phyloP scores from a whole-genome alignment of 2,888 invertebrate species.

The Drosophila birchii region DNA sequence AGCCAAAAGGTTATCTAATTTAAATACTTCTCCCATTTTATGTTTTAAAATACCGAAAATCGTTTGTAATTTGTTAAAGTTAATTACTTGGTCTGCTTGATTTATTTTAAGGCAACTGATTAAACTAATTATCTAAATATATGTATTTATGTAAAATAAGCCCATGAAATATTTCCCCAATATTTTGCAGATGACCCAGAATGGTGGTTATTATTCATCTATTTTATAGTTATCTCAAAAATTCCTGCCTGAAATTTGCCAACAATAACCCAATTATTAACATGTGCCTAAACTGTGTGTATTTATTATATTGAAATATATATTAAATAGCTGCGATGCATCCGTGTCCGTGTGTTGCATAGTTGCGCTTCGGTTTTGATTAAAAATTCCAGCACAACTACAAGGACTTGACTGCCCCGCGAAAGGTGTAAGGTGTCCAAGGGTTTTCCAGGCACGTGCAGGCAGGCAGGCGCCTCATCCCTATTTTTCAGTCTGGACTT shows the following conservation, averaged over 20 bases:
- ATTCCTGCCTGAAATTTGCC: neutral
- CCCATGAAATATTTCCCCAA: neutral
- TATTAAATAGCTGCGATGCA: constrained; percentile 21
- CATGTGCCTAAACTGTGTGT: constrained; percentile 10
- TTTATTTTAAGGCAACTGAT: neutral
- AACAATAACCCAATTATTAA: constrained; percentile 39
- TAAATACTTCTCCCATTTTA: no score
- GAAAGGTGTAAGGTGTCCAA: constrained; percentile 34
- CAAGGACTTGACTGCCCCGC: constrained; percentile 16
- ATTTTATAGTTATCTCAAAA: neutral
- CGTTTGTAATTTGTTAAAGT: neutral
- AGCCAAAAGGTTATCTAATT: neutral
- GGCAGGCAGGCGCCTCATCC: neutral
- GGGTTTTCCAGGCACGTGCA: constrained; percentile 40
- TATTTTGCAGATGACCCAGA: constrained; percentile 1
- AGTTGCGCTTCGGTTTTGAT: constrained; percentile 44
- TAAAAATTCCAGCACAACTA: constrained; percentile 46
- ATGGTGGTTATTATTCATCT: neutral
- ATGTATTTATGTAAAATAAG: neutral
- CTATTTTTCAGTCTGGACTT: constrained; percentile 5
- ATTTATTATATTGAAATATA: constrained; percentile 24
- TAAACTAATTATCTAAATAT: neutral
- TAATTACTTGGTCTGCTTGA: neutral
- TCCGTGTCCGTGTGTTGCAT: constrained; percentile 26
- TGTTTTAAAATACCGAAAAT: neutral